These are phyloP conservation scores for Phoxinus phoxinus DNA, from an alignment of 2,113 vertebrate genomes.

Conservation along the genomic window DNA sequence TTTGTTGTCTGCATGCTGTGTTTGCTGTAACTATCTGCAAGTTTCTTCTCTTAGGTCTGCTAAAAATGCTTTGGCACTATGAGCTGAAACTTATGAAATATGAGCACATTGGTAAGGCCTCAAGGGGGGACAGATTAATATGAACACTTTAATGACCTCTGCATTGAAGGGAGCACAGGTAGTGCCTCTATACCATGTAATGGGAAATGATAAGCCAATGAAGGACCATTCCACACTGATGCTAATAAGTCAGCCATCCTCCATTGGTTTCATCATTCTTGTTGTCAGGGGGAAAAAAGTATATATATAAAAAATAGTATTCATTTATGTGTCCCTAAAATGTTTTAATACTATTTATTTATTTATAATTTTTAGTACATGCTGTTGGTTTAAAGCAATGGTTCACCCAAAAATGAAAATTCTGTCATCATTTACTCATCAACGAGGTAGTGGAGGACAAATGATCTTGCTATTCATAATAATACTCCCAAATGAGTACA, in stretches of 20 bases:
- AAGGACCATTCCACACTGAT: constrained; percentile 53
- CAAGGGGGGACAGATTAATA: constrained; percentile 61
- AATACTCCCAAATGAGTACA: constrained; percentile 22
- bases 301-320: neutral
- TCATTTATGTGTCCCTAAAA: neutral
- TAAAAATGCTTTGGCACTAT: constrained; percentile 49
- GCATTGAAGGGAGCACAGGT: constrained; percentile 63
- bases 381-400: neutral
- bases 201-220: constrained; percentile 51
- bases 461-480: constrained; percentile 10
- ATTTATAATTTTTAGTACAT: neutral
- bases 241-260: constrained; percentile 48
- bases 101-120: constrained; percentile 31
- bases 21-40: neutral
- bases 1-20: neutral
- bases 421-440: no score
- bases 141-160: constrained; percentile 63
- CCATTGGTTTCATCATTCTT: neutral
- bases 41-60: constrained; percentile 32
- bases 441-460: constrained; percentile 6
- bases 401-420: neutral
- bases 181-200: constrained; percentile 48
- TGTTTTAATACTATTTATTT: neutral
- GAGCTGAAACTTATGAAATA: constrained; percentile 48
- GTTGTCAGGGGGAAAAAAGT: neutral